These are phyloP conservation scores for Lates japonicus DNA, from an alignment of 2,797 vertebrate genomes.

Conservation along the genomic window DNA sequence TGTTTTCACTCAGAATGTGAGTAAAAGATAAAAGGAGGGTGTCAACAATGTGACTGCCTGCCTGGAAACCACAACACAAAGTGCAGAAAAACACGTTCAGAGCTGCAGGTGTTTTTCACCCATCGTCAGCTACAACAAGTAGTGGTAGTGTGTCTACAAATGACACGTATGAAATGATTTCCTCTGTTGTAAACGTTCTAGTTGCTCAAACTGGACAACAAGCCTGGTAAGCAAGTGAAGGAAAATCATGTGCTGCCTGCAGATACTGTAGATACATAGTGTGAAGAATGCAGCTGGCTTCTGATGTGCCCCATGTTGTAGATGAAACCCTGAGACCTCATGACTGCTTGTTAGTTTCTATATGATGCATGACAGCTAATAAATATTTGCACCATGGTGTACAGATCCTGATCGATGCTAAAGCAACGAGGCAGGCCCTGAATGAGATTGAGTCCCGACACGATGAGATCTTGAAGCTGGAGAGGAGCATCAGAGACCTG, in stretches of 20 bases:
- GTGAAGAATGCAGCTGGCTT: background rate
- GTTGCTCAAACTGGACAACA: constrained; percentile 63
- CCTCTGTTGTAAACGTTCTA: constrained; percentile 62
- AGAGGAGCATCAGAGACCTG: constrained; percentile 91
- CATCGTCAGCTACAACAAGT: background rate
- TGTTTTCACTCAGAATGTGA: constrained; percentile 94
- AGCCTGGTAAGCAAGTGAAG: constrained; percentile 68
- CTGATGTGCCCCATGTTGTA: background rate
- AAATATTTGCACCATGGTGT: background rate
- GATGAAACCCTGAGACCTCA: background rate
- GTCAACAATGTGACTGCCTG: background rate
- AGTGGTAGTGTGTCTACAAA: background rate
- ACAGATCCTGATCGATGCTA: constrained; percentile 91
- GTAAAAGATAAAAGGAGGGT: constrained; percentile 51
- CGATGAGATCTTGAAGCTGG: constrained; percentile 93
- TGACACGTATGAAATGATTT: constrained; percentile 27
- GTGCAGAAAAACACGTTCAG: background rate
- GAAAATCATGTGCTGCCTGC: background rate
- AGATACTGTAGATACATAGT: background rate
- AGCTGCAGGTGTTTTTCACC: background rate
- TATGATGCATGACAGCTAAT: background rate
- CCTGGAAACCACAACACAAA: constrained; percentile 9
- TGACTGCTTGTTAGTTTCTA: background rate
- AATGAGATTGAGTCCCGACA: constrained; percentile 93
- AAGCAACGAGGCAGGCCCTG: constrained; percentile 90